phyloP scores from a whole-genome alignment of 2,797 vertebrate genomes.

The Tachyglossus aculeatus region DNA sequence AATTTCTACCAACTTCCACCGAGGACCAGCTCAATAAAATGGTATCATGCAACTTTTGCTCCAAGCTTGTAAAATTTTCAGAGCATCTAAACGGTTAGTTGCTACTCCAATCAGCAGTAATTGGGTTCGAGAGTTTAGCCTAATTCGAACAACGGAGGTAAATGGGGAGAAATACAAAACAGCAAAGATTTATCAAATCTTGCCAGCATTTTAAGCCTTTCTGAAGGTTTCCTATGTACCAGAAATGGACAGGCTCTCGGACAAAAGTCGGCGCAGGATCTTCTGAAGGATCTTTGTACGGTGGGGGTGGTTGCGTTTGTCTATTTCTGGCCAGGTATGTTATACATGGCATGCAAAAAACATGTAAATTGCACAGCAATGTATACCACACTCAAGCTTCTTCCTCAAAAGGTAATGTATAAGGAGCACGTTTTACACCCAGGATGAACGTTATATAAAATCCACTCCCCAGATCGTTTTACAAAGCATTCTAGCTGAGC shows the following conservation, averaged over 20 bases:
- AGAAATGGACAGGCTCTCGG: background rate
- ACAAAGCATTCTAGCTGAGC: slow-evolving; percentile 65
- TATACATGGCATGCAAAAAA: slow-evolving; percentile 72
- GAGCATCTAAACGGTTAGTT: slow-evolving; percentile 10
- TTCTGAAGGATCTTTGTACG: too few relatives aligned
- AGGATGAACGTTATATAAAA: slow-evolving; percentile 73
- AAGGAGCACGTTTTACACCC: slow-evolving; percentile 52
- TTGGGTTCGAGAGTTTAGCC: slow-evolving; percentile 27
- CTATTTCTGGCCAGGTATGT: slow-evolving; percentile 65
- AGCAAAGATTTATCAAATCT: slow-evolving; percentile 42
- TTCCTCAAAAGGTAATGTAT: slow-evolving; percentile 52
- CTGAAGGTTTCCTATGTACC: slow-evolving; percentile 19
- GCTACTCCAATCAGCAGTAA: slow-evolving; percentile 53
- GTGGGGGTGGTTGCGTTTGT: background rate
- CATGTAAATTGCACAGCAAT: slow-evolving; percentile 49
- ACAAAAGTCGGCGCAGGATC: slow-evolving; percentile 42
- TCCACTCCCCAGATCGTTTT: slow-evolving; percentile 61
- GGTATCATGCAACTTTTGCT: slow-evolving; percentile 46
- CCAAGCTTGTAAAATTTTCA: slow-evolving; percentile 47
- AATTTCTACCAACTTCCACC: slow-evolving; percentile 17
- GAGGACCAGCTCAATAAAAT: slow-evolving; percentile 61
- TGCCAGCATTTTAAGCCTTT: slow-evolving; percentile 12
- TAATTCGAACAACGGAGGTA: slow-evolving; percentile 60
- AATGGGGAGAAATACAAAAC: slow-evolving; percentile 60
- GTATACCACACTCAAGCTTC: slow-evolving; percentile 58